Conservation (phyloP, 2,797 vertebrate genomes). For the Cossypha heuglini region DNA sequence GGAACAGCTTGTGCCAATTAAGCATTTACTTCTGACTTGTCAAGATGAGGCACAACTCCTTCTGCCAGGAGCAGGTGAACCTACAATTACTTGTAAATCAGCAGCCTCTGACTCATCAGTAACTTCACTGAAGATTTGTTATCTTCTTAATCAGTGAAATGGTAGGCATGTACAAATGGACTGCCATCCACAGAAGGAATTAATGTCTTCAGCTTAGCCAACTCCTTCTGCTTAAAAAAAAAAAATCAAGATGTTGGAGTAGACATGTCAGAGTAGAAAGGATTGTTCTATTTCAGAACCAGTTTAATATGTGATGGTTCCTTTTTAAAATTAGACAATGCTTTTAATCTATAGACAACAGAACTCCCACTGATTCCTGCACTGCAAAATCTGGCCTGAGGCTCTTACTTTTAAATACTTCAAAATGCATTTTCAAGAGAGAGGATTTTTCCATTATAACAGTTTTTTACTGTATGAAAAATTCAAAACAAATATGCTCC, state of each 20-base stretch:
- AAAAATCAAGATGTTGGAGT: background rate
- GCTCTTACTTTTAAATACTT: slow-evolving; percentile 35
- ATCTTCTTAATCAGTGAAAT: slow-evolving; percentile 24
- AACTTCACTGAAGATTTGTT: slow-evolving; percentile 35
- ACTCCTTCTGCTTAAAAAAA: background rate
- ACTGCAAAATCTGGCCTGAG: slow-evolving; percentile 20
- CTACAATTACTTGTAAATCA: slow-evolving; percentile 34
- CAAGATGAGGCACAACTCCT: background rate
- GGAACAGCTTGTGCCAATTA: slow-evolving; percentile 16
- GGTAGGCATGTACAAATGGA: slow-evolving; percentile 16
- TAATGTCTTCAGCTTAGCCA: background rate
- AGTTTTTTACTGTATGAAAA: slow-evolving; percentile 42
- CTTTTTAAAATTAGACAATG: slow-evolving; percentile 4
- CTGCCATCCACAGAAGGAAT: background rate
- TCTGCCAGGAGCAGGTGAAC: background rate
- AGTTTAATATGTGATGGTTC: background rate
- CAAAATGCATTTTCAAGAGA: slow-evolving; percentile 25
- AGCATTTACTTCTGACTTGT: slow-evolving; percentile 10
- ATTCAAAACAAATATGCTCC: slow-evolving; percentile 25
- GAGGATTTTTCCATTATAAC: slow-evolving; percentile 37
- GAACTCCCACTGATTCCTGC: background rate
- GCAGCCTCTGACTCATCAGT: slow-evolving; percentile 24
- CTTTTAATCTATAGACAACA: slow-evolving; percentile 34
- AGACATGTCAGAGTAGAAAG: background rate
- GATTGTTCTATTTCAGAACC: background rate